Evolutionary conservation across 1,140 invertebrate species (phyloP).

Genomic region (Pachyrhynchus sulphureomaculatus): DNA sequence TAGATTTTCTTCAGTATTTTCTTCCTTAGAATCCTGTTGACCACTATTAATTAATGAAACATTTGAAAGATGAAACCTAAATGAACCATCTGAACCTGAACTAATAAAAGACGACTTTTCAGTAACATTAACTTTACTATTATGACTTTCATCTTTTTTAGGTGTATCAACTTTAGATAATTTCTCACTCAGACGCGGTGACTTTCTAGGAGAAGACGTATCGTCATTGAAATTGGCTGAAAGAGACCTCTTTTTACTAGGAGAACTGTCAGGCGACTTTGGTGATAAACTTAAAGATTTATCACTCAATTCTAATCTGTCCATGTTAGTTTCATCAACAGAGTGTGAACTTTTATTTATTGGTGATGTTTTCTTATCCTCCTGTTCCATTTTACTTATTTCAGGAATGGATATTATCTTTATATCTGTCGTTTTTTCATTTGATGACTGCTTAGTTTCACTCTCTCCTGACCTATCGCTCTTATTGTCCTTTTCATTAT

Average conservation of each 20-base stretch:
- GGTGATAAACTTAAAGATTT: no score
- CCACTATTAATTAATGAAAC: not conserved
- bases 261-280: no score
- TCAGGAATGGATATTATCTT: no score
- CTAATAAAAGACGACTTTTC: not conserved
- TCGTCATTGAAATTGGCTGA: not conserved
- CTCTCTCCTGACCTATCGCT: no score
- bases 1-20: not conserved
- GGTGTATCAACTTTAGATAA: not conserved
- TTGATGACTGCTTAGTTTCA: not conserved
- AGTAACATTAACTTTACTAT: not conserved
- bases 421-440: not conserved
- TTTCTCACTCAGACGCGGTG: constrained; percentile 12
- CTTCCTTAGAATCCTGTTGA: not conserved
- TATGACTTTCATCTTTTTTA: not conserved
- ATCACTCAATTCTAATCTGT: no score
- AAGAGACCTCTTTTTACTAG: not conserved
- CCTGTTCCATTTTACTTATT: no score
- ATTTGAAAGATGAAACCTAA: constrained; percentile 18
- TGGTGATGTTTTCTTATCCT: no score
- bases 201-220: constrained; percentile 12
- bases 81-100: constrained; percentile 19
- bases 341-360: no score
- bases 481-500: no score
- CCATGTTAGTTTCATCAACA: no score